Conservation (phyloP, 2,888 invertebrate species). For the Ceramica pisi region DNA sequence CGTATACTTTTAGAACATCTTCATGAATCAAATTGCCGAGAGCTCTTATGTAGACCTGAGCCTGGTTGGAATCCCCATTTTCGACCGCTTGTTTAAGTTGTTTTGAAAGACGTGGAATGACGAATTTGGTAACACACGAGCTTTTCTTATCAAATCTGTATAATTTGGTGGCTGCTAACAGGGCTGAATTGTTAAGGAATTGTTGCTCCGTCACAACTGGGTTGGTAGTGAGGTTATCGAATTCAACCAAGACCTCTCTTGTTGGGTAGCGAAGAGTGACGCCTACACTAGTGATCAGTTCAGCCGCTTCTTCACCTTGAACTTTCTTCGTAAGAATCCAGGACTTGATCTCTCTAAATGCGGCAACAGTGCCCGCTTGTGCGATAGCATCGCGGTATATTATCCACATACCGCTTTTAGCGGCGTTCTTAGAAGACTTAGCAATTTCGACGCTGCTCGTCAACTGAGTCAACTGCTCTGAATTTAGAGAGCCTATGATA, state of each 20-base stretch:
- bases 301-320: conserved; percentile 90
- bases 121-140: conserved; percentile 86
- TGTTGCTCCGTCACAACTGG: conserved; percentile 88
- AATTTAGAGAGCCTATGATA: conserved; percentile 91
- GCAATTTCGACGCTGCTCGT: conserved; percentile 87
- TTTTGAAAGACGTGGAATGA: conserved; percentile 91
- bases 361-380: conserved; percentile 93
- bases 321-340: conserved; percentile 91
- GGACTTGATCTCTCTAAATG: conserved; percentile 90
- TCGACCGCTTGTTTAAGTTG: conserved; percentile 90
- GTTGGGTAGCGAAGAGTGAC: conserved; percentile 91
- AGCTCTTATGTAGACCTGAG: conserved; percentile 92
- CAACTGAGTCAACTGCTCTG: conserved; percentile 90
- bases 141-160: conserved; percentile 91
- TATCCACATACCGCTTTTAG: conserved; percentile 89
- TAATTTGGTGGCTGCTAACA: conserved; percentile 91
- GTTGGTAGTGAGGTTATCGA: conserved; percentile 90
- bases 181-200: conserved; percentile 89
- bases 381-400: conserved; percentile 92
- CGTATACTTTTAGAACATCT: conserved; percentile 90
- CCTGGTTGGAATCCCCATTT: conserved; percentile 88
- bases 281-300: conserved; percentile 89
- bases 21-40: conserved; percentile 92
- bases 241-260: conserved; percentile 90
- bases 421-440: conserved; percentile 79